Evolutionary conservation across 2,113 vertebrate species (phyloP), one percentile per base, ranked within the genome.

Genomic region (Pantherophis guttatus): DNA sequence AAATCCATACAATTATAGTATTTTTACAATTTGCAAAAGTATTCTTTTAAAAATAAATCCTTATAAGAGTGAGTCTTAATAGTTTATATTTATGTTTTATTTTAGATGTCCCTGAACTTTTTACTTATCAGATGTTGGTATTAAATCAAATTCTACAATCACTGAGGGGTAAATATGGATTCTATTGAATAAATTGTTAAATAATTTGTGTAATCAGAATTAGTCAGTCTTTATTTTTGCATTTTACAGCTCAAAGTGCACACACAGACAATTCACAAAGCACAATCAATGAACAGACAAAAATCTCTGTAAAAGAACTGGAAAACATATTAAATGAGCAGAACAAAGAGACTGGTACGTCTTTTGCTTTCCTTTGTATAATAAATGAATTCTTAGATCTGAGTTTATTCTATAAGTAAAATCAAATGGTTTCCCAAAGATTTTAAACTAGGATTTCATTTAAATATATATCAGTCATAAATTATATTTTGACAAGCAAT

Each of bases 91-190:
- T 86, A 33, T 90, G 44, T 44, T 39, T 93, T 57, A 10, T 87
- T 93, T 44, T 54, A 70, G 75, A 90, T 86, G 33, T 48, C 8
- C 15, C 19, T 90, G 81, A 75, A 26, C 50, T 44, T 23, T 81
- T 52, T 89, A 52, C 48, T 53, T 54, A 54, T 92, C 29, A 44
- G 17, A 11, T 62, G 19, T 15, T 59, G 75, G 17, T 65, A 50
- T 91, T 92, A 85, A 92, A 55, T 91, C 52, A 92, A 58, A 88
- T 86, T 92, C 33, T 91, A 86, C 29, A 88, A 23, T 88, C n/a
- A 39, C 75, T 89, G n/a, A 88, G n/a, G 44, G 33, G 70, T 59
- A 94, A 95, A 59, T 62, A 13, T 59, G 70, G 58, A 70, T 90
- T 13, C 55, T 91, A 3, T 88, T 70, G 11, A 39, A n/a, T 53